These are phyloP conservation scores for Spilarctia lutea DNA, from an alignment of 2,888 invertebrate genomes.

Conservation along the genomic window DNA sequence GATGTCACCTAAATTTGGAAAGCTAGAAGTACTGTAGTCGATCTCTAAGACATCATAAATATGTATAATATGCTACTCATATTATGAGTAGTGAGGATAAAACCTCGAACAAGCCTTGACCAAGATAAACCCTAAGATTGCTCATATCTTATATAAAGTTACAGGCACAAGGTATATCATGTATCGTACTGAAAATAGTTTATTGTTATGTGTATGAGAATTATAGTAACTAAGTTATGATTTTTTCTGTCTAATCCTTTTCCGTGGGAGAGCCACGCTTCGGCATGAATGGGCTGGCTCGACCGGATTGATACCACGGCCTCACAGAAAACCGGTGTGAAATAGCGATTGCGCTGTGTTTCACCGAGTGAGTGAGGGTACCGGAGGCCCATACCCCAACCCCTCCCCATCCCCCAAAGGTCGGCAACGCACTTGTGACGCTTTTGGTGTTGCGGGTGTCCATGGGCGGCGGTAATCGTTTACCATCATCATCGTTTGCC, in stretches of 20 bases:
- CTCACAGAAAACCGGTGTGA: too few species aligned
- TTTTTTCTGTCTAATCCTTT: neutral
- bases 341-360: too few species aligned
- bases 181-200: neutral
- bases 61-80: neutral
- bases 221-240: neutral
- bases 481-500: too few species aligned
- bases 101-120: slow-evolving; percentile 3
- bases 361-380: too few species aligned
- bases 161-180: neutral
- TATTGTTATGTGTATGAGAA: neutral
- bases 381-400: too few species aligned
- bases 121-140: neutral
- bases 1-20: neutral
- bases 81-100: neutral
- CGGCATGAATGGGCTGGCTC: too few species aligned
- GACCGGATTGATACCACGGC: too few species aligned
- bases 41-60: neutral
- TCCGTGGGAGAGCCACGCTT: too few species aligned
- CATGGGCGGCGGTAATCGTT: too few species aligned
- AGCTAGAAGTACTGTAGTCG: neutral
- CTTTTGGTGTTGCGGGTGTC: too few species aligned
- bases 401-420: too few species aligned
- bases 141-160: neutral
- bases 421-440: too few species aligned